Percentiles rank a stretch among this genome's conserved stretches.
Conservation (phyloP, 2,888 invertebrate species). For the Chrysina gloriosa region DNA sequence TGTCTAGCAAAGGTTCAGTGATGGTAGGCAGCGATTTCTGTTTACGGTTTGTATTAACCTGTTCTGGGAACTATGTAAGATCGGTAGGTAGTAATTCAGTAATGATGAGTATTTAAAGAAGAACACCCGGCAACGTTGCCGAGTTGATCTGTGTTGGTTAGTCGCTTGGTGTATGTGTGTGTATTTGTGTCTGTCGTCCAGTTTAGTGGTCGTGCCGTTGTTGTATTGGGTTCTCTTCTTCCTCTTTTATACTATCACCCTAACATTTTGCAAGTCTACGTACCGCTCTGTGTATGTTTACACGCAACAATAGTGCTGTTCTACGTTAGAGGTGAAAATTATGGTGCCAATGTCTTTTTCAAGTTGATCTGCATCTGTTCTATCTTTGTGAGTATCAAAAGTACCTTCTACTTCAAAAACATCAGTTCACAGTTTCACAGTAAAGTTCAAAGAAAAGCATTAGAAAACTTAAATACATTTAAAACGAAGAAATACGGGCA, state of each 20-base stretch:
- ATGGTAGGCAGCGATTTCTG: slow-evolving; percentile 25
- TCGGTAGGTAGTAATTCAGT: slow-evolving; percentile 40
- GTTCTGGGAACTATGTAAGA: slow-evolving; percentile 35
- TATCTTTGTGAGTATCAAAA: no score
- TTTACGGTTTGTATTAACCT: slow-evolving; percentile 39
- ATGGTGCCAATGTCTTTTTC: slow-evolving; percentile 12
- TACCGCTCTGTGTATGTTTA: slow-evolving; percentile 12
- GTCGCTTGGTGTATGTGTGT: slow-evolving; percentile 1
- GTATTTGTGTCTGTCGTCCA: slow-evolving; percentile 24
- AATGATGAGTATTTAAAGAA: slow-evolving; percentile 39
- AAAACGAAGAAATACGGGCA: no score
- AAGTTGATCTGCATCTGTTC: slow-evolving; percentile 14
- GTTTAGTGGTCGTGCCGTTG: slow-evolving; percentile 33
- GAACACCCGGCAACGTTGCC: slow-evolving; percentile 38
- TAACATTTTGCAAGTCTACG: slow-evolving; percentile 25
- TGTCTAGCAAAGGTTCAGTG: slow-evolving; percentile 5
- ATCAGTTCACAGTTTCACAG: no score
- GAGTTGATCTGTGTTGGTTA: slow-evolving; percentile 32
- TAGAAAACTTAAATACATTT: no score
- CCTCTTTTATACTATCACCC: slow-evolving; percentile 30
- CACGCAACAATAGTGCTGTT: slow-evolving; percentile 9
- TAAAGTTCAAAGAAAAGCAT: no score
- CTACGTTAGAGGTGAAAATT: slow-evolving; percentile 13
- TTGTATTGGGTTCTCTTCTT: slow-evolving; percentile 32
- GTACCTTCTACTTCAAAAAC: no score